Base-by-base conservation (phyloP, 2,888 invertebrate species). In the Taenaris catops region DNA sequence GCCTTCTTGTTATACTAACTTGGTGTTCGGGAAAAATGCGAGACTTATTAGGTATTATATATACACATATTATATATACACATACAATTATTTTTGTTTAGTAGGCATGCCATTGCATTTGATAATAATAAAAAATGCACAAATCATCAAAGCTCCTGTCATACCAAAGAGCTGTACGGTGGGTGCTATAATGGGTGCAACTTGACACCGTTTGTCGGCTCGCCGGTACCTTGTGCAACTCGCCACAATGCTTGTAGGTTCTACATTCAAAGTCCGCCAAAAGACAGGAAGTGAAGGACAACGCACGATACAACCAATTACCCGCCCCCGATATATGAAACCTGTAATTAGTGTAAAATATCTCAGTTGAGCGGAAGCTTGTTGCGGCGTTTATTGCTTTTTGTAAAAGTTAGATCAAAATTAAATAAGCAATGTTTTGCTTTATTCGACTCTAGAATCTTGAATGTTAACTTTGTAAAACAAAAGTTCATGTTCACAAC, bases 231-330 rank as follows among this genome's bases (percentile, higher is more conserved):
- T 72, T 68, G 63, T 63, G 61, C 52, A 48, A 59, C 53, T 59
- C 58, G 48, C 51, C 48, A 61, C 57, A 66, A 62, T 61, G 55
- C 60, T 48, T 16, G 20, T 28, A 12, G 5, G 12, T 8, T 23
- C n/a, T 7, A 33, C 63, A 65, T 68, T 67, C 60, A 68, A 44
- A 41, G 46, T 44, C 49, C 48, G 57, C 66, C 72, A 78, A 83
- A 80, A 76, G 79, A 71, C 86, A 81, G 86, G 84, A 84, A 84
- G 81, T 75, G 64, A 63, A 71, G 73, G 72, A 80, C 74, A 75
- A 63, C 67, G 67, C 61, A 61, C 71, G 71, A 81, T 79, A 70
- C 65, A 71, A 67, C 80, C 78, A 83, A 84, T 81, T 78, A 74
- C 72, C 71, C 86, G 81, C 86, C 84, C 74, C 72, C 75, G 86